Conservation (phyloP, 2,797 vertebrate species). For the Furcifer pardalis region DNA sequence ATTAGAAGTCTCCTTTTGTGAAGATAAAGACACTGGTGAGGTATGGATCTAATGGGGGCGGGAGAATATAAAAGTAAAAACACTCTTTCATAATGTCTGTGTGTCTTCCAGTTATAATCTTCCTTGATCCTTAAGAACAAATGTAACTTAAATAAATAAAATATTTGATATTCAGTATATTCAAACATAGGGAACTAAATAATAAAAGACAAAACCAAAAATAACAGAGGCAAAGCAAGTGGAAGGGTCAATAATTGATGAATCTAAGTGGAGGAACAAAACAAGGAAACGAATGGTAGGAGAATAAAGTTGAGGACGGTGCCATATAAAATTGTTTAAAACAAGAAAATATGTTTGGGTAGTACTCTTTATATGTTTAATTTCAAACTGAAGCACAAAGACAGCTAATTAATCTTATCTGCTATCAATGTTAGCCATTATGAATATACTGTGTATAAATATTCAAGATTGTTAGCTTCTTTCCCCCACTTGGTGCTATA, state of each 20-base stretch:
- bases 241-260: background rate
- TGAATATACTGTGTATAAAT: background rate
- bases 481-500: background rate
- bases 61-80: conserved; percentile 2
- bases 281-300: background rate
- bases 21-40: conserved; percentile 98
- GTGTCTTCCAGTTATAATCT: background rate
- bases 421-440: background rate
- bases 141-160: background rate
- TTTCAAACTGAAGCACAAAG: background rate
- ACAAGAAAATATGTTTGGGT: background rate
- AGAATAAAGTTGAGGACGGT: background rate
- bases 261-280: background rate
- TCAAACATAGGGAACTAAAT: background rate
- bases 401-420: background rate
- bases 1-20: conserved; percentile 97
- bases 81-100: background rate
- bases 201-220: background rate
- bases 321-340: background rate
- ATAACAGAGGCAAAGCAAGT: background rate
- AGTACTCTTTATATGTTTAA: background rate
- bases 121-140: background rate
- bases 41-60: conserved; percentile 75
- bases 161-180: background rate
- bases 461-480: background rate